Conservation (phyloP, 2,888 invertebrate genomes). For the Timema cristinae region DNA sequence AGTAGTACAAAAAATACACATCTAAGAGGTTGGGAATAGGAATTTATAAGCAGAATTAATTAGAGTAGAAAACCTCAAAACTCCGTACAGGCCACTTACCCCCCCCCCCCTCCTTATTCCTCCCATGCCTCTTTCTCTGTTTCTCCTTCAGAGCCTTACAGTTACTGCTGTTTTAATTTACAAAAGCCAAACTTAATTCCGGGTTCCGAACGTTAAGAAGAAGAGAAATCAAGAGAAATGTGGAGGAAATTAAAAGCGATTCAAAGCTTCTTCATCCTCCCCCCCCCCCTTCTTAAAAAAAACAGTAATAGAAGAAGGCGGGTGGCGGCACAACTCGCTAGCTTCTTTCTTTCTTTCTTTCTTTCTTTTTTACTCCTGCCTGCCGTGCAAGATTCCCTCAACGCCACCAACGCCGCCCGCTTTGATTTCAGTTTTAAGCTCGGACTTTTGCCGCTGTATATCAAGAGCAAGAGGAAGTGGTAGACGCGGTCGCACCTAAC, state of each 20-base stretch:
- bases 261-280: slow-evolving; percentile 38
- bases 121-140: slow-evolving; percentile 3
- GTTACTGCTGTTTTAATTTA: slow-evolving; percentile 50
- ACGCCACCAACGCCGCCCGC: not conserved
- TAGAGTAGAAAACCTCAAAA: slow-evolving; percentile 46
- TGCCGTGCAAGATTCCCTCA: slow-evolving; percentile 8
- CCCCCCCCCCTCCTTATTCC: not conserved
- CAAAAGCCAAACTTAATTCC: slow-evolving; percentile 54
- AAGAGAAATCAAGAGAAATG: slow-evolving; percentile 49
- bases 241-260: slow-evolving; percentile 53
- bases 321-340: not conserved
- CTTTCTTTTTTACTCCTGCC: not conserved
- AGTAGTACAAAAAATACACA: slow-evolving; percentile 1
- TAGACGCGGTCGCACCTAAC: no score
- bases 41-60: slow-evolving; percentile 54
- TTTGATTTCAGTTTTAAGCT: slow-evolving; percentile 27
- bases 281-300: slow-evolving; percentile 21
- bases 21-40: slow-evolving; percentile 42
- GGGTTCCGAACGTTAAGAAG: slow-evolving; percentile 40
- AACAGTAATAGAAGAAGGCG: not conserved
- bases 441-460: slow-evolving; percentile 17
- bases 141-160: slow-evolving; percentile 33
- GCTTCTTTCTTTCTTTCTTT: not conserved
- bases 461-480: no score
- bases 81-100: slow-evolving; percentile 15